Conservation (phyloP, 2,797 vertebrate species). For the Botia kubotai region DNA sequence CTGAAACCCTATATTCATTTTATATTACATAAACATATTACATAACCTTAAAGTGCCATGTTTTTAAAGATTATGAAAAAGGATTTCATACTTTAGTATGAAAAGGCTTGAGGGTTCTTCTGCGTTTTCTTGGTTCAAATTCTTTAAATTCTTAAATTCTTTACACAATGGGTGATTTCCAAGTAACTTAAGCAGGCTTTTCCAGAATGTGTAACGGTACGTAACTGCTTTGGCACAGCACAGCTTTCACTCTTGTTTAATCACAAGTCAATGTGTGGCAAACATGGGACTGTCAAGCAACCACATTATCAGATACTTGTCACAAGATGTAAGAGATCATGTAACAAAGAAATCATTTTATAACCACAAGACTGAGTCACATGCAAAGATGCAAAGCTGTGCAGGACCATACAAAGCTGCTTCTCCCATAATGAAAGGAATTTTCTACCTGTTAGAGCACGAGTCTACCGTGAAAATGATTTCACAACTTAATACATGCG, state of each 20-base stretch:
- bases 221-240: background rate
- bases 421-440: constrained; percentile 7
- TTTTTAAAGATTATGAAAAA: too few relatives aligned
- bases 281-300: background rate
- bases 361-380: constrained; percentile 1
- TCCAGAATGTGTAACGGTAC: background rate
- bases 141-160: too few relatives aligned
- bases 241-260: background rate
- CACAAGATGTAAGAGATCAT: background rate
- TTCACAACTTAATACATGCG: constrained; percentile 9
- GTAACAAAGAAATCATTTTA: background rate
- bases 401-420: background rate
- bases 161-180: background rate
- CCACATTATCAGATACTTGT: background rate
- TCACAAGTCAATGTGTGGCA: background rate
- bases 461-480: constrained; percentile 1
- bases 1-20: too few relatives aligned
- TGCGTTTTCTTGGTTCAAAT: background rate
- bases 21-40: too few relatives aligned
- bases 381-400: background rate
- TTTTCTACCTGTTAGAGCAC: constrained; percentile 28
- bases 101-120: too few relatives aligned
- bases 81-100: too few relatives aligned
- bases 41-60: too few relatives aligned
- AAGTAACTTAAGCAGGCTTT: background rate